Percentiles rank a stretch among this genome's conserved stretches.
phyloP scores from a whole-genome alignment of 2,888 invertebrate genomes.

The Phaonia tiefii region DNA sequence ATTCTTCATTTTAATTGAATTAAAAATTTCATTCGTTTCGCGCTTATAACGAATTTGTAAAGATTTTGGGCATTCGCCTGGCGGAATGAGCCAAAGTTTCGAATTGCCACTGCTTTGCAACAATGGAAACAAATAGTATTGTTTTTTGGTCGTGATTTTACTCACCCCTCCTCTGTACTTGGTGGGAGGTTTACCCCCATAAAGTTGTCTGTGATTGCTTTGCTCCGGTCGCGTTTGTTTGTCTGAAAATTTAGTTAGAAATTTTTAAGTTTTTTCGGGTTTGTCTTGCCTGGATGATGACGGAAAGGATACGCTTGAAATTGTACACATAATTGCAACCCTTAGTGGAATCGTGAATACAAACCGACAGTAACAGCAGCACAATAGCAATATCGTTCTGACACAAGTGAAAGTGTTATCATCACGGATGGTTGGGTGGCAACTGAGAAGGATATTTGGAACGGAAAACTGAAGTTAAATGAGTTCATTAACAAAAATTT shows the following conservation, averaged over 20 bases:
- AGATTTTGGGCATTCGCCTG: constrained; percentile 24
- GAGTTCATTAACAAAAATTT: constrained; percentile 57
- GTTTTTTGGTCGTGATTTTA: constrained; percentile 18
- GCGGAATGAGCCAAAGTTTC: not conserved
- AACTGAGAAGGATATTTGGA: not conserved
- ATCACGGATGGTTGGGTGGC: not conserved
- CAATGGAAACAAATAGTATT: constrained; percentile 3
- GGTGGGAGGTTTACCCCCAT: not conserved
- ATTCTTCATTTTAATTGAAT: constrained; percentile 78
- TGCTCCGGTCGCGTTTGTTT: constrained; percentile 26
- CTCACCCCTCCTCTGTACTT: no score
- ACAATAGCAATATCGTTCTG: no score
- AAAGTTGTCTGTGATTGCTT: constrained; percentile 9
- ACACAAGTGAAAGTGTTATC: constrained; percentile 51
- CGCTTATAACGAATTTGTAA: constrained; percentile 73
- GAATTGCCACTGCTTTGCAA: not conserved
- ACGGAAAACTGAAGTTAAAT: constrained; percentile 51
- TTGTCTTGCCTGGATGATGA: constrained; percentile 12
- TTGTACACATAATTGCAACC: constrained; percentile 48
- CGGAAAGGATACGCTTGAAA: constrained; percentile 42
- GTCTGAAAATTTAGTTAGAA: constrained; percentile 1
- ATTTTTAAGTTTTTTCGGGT: constrained; percentile 41
- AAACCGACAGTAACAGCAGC: constrained; percentile 15
- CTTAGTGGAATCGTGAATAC: constrained; percentile 22
- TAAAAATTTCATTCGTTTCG: constrained; percentile 78